Conservation (phyloP, 2,888 invertebrate species). For the Andrena marginata region DNA sequence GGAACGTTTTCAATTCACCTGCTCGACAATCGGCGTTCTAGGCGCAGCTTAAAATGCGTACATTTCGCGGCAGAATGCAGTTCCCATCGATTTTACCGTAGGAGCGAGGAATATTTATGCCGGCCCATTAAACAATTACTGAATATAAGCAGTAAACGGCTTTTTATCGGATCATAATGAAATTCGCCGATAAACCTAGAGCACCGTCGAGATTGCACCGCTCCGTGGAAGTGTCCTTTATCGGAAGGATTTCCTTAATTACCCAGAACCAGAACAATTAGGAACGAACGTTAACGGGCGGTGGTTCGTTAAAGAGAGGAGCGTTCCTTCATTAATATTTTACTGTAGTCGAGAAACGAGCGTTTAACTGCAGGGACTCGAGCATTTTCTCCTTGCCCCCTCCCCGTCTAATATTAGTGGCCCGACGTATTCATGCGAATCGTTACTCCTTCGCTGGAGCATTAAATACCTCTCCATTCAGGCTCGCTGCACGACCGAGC, state of each 20-base stretch:
- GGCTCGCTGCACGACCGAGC: background rate
- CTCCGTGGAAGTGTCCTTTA: constrained; percentile 33
- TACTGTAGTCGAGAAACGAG: background rate
- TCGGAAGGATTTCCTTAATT: constrained; percentile 47
- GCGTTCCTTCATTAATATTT: constrained; percentile 27
- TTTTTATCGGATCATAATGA: background rate
- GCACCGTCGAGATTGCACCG: background rate
- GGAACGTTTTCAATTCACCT: background rate
- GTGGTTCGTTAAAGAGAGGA: constrained; percentile 32
- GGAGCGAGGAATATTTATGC: constrained; percentile 6
- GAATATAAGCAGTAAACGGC: background rate
- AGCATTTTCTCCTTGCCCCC: background rate
- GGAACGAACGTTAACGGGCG: constrained; percentile 26
- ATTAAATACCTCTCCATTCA: background rate
- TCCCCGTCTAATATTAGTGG: background rate
- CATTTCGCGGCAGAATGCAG: background rate
- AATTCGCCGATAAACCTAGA: background rate
- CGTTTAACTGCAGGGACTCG: background rate
- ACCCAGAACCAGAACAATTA: constrained; percentile 40
- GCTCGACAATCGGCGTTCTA: background rate
- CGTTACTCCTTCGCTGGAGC: background rate
- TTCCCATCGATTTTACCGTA: background rate
- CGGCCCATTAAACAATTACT: constrained; percentile 39
- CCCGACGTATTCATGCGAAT: constrained; percentile 18
- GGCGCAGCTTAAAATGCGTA: background rate